These are phyloP conservation scores for Penaeus chinensis DNA, from an alignment of 1,140 invertebrate species.

Conservation along the genomic window DNA sequence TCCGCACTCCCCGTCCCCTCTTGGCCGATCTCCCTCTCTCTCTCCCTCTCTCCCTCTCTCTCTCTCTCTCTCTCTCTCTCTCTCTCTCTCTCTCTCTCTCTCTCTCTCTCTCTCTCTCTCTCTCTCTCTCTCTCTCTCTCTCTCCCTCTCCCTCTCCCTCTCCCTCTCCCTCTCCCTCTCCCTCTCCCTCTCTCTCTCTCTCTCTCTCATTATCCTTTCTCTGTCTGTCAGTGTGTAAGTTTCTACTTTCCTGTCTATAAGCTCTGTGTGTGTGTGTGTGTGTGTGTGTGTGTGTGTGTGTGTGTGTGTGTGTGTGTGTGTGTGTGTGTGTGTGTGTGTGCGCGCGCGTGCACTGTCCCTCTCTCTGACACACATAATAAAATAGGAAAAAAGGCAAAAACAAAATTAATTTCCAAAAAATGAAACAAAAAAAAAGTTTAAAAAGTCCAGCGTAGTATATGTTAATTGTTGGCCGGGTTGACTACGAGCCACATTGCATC, in stretches of 20 bases:
- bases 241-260: too few relatives aligned
- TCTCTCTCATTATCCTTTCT: too few relatives aligned
- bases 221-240: too few relatives aligned
- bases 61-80: slow-evolving; percentile 1
- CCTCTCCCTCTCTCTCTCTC: too few relatives aligned
- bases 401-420: too few relatives aligned
- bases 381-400: too few relatives aligned
- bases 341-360: background rate
- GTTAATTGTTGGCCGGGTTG: background rate
- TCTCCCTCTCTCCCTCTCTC: background rate
- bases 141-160: too few relatives aligned
- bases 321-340: background rate
- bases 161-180: too few relatives aligned
- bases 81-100: background rate
- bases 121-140: too few relatives aligned
- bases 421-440: too few relatives aligned
- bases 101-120: background rate
- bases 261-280: too few relatives aligned
- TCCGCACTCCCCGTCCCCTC: background rate
- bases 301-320: background rate
- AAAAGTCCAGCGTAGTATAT: slow-evolving; percentile 15
- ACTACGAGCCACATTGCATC: too few relatives aligned
- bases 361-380: background rate
- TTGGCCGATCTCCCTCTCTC: background rate
- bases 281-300: slow-evolving; percentile 28